Evolutionary conservation across 2,797 vertebrate species (phyloP).

Genomic region (Rhinatrema bivittatum): DNA sequence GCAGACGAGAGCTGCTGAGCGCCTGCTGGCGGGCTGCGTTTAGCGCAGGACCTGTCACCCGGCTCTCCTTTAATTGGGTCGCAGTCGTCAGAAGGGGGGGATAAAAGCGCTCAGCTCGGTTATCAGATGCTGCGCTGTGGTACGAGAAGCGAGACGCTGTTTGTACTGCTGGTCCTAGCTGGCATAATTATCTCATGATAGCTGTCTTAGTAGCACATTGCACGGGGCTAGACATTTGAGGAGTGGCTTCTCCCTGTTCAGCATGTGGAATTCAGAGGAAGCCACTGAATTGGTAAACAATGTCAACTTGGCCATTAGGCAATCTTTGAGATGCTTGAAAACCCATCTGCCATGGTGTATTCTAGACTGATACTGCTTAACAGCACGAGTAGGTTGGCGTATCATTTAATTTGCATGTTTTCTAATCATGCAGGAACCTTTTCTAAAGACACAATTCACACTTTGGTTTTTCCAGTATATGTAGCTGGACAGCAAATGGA

Average conservation of each 20-base stretch:
- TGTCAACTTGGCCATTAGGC: background rate
- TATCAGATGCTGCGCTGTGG: slow-evolving; percentile 10
- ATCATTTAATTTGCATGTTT: too few relatives aligned
- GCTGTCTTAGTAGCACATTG: slow-evolving; percentile 2
- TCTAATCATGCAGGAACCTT: too few relatives aligned
- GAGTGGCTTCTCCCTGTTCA: background rate
- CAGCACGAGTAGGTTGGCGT: too few relatives aligned
- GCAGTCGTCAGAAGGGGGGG: slow-evolving; percentile 35
- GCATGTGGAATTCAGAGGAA: accelerated
- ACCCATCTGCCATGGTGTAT: background rate
- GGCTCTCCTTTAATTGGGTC: slow-evolving; percentile 67
- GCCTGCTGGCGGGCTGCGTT: slow-evolving; percentile 42
- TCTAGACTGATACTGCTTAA: too few relatives aligned
- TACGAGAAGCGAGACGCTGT: too few relatives aligned
- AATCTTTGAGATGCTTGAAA: background rate
- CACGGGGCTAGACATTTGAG: background rate
- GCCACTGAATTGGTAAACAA: background rate
- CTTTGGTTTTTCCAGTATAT: too few relatives aligned
- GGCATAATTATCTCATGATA: accelerated
- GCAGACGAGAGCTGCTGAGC: slow-evolving; percentile 47
- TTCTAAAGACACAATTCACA: too few relatives aligned
- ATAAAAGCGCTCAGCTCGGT: slow-evolving; percentile 40
- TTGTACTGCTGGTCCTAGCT: slow-evolving; percentile 15
- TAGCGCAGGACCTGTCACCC: slow-evolving; percentile 61
- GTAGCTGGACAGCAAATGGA: too few relatives aligned